Conservation (phyloP, 2,113 vertebrate species). For the Galbula dea region DNA sequence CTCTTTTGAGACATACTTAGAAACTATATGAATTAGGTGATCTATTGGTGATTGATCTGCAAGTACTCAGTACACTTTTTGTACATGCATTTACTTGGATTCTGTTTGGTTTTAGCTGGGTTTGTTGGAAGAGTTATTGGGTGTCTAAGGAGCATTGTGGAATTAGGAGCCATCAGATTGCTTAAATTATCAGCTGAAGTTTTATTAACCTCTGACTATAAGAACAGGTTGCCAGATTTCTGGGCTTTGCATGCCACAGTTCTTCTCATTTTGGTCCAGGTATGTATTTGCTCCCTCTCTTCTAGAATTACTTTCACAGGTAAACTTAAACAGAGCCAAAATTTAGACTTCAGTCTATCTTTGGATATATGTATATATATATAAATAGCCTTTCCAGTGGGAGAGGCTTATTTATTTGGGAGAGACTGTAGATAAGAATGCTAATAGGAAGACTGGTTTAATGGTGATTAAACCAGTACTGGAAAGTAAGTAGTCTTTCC, state of each 20-base stretch:
- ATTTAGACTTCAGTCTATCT: too few relatives aligned
- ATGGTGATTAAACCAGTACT: neutral
- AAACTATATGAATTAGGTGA: neutral
- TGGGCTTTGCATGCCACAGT: neutral
- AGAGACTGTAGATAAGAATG: neutral
- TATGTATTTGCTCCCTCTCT: neutral
- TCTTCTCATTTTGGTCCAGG: neutral
- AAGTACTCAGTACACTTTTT: neutral
- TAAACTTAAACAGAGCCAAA: neutral
- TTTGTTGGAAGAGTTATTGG: neutral
- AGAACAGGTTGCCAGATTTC: neutral
- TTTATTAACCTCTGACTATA: neutral
- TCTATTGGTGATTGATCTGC: neutral
- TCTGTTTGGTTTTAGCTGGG: neutral
- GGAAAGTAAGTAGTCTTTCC: neutral
- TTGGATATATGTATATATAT: neutral
- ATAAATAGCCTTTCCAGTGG: neutral
- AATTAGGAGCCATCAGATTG: too few relatives aligned
- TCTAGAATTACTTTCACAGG: neutral
- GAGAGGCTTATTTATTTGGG: neutral
- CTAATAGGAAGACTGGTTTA: neutral
- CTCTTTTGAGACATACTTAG: neutral
- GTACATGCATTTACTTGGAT: neutral
- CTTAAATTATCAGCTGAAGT: neutral
- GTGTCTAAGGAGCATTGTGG: neutral